Conservation (phyloP, 2,888 invertebrate genomes). For the Athetis lepigone region DNA sequence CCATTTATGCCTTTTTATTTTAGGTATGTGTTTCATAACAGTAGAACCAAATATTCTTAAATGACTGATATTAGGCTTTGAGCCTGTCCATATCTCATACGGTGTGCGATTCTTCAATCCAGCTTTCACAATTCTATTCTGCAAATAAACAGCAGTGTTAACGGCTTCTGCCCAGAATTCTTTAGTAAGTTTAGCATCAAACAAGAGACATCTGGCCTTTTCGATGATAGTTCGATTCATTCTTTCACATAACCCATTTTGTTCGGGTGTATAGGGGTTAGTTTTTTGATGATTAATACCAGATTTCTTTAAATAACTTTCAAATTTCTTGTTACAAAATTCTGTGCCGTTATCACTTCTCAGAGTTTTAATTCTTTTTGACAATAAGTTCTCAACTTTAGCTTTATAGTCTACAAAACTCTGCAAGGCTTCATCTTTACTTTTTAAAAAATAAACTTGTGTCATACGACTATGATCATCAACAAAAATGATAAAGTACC, state of each 20-base stretch:
- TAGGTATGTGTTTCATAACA: conserved; percentile 2
- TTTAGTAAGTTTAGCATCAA: neutral
- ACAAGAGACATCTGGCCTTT: conserved; percentile 11
- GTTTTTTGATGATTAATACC: conserved; percentile 25
- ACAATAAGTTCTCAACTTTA: conserved; percentile 10
- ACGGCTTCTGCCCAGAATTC: conserved; percentile 14
- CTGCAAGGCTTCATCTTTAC: conserved; percentile 41
- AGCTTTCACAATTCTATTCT: neutral
- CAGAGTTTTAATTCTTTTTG: neutral
- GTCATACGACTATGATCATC: conserved; percentile 42
- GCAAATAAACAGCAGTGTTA: conserved; percentile 1
- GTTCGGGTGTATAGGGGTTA: conserved; percentile 11
- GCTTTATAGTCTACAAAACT: conserved; percentile 28
- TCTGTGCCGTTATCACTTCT: conserved; percentile 22
- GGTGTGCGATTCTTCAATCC: neutral
- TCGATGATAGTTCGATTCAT: conserved; percentile 3
- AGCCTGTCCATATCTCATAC: neutral
- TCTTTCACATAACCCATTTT: conserved; percentile 19
- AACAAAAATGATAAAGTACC: conserved; percentile 24
- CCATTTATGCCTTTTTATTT: conserved; percentile 21
- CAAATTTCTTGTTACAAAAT: conserved; percentile 18
- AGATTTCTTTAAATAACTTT: conserved; percentile 2
- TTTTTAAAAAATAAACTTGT: conserved; percentile 36
- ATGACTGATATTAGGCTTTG: neutral
- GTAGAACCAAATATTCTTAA: conserved; percentile 1